Evolutionary conservation across 2,888 invertebrate genomes (phyloP).

Genomic region (Deilephila porcellus): DNA sequence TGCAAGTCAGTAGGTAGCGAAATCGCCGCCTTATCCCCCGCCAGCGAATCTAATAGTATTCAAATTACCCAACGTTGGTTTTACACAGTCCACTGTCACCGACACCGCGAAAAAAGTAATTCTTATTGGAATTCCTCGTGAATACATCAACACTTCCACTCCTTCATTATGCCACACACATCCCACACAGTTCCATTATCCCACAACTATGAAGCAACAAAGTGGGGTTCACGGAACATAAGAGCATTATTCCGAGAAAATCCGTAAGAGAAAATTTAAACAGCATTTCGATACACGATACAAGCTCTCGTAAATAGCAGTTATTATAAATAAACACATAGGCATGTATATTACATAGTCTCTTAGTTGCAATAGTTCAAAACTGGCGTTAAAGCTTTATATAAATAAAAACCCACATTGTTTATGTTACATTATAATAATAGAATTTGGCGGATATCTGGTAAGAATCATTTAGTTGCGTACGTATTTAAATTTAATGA

Average conservation of each 20-base stretch:
- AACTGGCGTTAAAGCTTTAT: conserved; percentile 47
- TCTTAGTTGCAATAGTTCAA: conserved; percentile 46
- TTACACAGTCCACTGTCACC: not conserved
- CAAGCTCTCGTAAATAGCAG: not conserved
- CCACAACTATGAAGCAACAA: no score
- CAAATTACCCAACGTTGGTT: not conserved
- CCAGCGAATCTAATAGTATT: not conserved
- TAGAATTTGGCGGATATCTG: conserved; percentile 59
- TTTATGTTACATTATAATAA: conserved; percentile 57
- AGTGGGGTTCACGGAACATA: not conserved
- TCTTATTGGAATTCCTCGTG: not conserved
- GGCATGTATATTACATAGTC: not conserved
- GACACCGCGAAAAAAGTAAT: not conserved
- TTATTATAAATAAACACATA: conserved; percentile 11
- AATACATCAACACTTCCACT: not conserved
- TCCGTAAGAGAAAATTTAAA: not conserved
- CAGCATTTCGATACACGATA: not conserved
- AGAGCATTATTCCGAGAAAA: not conserved
- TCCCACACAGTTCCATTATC: no score
- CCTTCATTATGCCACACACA: not conserved
- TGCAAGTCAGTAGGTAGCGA: not conserved
- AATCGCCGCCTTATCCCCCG: not conserved
- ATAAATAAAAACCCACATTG: conserved; percentile 56
- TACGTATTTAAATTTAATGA: conserved; percentile 54
- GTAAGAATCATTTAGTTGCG: conserved; percentile 56